phyloP scores from a whole-genome alignment of 2,888 invertebrate species.

The Pandemis corylana region DNA sequence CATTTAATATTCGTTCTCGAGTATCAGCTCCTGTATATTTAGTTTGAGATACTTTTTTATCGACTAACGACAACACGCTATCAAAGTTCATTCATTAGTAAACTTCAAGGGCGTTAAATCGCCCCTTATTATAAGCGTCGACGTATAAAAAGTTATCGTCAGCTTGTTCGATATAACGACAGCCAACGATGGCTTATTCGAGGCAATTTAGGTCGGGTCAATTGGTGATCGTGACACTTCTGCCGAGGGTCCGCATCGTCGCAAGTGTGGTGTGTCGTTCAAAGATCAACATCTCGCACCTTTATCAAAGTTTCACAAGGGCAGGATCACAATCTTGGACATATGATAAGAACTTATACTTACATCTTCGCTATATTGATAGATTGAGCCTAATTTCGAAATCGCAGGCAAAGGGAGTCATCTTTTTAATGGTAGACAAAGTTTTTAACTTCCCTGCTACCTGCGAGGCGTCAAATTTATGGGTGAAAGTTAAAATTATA shows the following conservation, averaged over 20 bases:
- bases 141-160: constrained; percentile 60
- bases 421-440: not conserved
- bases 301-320: not conserved
- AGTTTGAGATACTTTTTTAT: constrained; percentile 14
- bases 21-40: constrained; percentile 6
- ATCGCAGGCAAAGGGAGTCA: not conserved
- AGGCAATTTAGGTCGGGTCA: constrained; percentile 75
- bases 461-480: constrained; percentile 33
- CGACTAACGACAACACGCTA: constrained; percentile 27
- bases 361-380: not conserved
- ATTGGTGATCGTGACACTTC: constrained; percentile 65
- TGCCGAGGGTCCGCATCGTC: constrained; percentile 51
- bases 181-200: constrained; percentile 63
- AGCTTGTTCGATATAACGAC: constrained; percentile 68
- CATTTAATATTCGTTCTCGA: constrained; percentile 26
- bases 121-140: constrained; percentile 53
- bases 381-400: not conserved
- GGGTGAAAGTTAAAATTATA: constrained; percentile 33
- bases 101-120: constrained; percentile 55
- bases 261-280: constrained; percentile 17
- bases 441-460: constrained; percentile 22
- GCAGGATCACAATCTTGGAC: not conserved
- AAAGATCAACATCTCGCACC: constrained; percentile 32
- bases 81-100: constrained; percentile 35
- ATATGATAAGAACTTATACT: not conserved